These are phyloP conservation scores for Ispidina lecontei DNA, from an alignment of 2,797 vertebrate genomes.

Conservation along the genomic window DNA sequence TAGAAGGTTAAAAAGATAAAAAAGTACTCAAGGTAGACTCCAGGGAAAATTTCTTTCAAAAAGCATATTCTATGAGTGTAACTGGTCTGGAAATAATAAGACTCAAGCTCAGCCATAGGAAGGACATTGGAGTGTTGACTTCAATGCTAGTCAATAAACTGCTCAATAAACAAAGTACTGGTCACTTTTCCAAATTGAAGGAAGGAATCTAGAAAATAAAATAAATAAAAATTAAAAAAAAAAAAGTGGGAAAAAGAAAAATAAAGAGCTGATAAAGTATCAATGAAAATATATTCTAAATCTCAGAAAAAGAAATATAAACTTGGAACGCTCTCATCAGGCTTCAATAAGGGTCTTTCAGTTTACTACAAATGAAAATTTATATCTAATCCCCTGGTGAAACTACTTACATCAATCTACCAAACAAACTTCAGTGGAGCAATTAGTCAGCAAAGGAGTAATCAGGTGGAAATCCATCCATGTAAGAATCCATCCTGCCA, in stretches of 20 bases:
- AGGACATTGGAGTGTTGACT: not conserved
- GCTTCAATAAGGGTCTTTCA: not conserved
- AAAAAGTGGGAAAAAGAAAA: not conserved
- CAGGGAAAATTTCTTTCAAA: not conserved
- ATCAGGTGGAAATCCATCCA: not conserved
- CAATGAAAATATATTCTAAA: not conserved
- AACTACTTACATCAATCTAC: not conserved
- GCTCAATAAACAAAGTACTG: not conserved
- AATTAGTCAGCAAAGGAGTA: not conserved
- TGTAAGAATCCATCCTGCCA: not conserved
- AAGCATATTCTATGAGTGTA: not conserved
- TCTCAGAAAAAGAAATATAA: not conserved
- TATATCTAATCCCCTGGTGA: not conserved
- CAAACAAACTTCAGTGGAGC: not conserved
- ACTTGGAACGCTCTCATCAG: not conserved
- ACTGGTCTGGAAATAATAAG: not conserved
- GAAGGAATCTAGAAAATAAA: not conserved
- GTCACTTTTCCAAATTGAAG: not conserved
- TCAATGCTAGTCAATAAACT: not conserved
- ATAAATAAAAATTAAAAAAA: not conserved
- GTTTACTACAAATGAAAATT: not conserved
- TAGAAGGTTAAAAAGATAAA: conserved; percentile 44
- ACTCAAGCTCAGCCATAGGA: not conserved
- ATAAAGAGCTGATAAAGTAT: not conserved
- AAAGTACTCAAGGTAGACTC: conserved; percentile 4